Base-by-base conservation (phyloP, 2,888 invertebrate species). In the Spilosoma lubricipeda region DNA sequence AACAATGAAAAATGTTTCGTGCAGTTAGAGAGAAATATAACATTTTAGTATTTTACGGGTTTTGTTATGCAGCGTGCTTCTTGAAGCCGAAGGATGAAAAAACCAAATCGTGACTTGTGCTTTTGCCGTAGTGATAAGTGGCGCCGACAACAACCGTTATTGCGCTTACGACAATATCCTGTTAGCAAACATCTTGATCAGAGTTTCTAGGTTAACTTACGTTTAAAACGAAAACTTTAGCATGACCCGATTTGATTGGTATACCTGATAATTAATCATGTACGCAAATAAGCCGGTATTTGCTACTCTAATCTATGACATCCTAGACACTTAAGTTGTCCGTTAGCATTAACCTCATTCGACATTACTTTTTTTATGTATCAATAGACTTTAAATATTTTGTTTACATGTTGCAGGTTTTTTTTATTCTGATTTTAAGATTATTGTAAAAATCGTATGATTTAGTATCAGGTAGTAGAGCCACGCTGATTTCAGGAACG, bases 191-290 rank as follows among this genome's bases (percentile, higher is more conserved):
- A 80, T 82, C 85, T 82, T 82, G 84, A 83, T 81, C 81, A 70
- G 79, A 67, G 81, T 85, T 85, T 83, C 84, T 85, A 85, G 85
- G 84, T 83, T 83, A 85, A 72, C 82, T 85, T 79, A 82, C n/a
- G 76, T 73, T 75, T 70, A 75, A 82, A 81, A 79, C 84, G 77
- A 83, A 85, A 72, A 75, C 67, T 77, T 70, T 70, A 71, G 72
- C 75, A 74, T 56, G 78, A 11, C 77, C 78, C 64, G 81, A 84
- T 79, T 78, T 70, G 73, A 71, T 63, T 64, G 20, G 36, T 77
- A 72, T 33, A 64, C 71, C 72, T 74, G 42, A 39, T 76, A 48
- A 82, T 82, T 77, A 74, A 77, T 73, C 75, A 75, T 74, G 71
- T 63, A 77, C 65, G 73, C 77, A 79, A 79, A 79, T 77, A 27